Evolutionary conservation across 1,140 invertebrate species (phyloP).

Genomic region (Adelges cooleyi): DNA sequence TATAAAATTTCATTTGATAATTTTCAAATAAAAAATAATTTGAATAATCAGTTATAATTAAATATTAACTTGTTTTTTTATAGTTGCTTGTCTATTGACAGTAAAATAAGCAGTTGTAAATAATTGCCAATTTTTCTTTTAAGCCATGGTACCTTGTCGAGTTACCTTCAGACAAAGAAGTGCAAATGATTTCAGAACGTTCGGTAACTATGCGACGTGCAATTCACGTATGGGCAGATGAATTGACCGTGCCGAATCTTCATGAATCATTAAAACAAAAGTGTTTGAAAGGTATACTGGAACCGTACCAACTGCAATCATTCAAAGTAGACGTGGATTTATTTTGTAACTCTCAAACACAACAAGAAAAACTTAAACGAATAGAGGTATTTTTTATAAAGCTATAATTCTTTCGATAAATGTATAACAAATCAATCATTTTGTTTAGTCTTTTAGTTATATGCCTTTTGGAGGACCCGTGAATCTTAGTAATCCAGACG

Average conservation of each 20-base stretch:
- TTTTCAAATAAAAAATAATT: too few relatives aligned
- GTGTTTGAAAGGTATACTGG: conserved; percentile 10
- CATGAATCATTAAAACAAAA: conserved; percentile 48
- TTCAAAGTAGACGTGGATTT: conserved; percentile 80
- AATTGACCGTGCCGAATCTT: conserved; percentile 45
- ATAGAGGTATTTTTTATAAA: conserved; percentile 74
- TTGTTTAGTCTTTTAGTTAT: conserved; percentile 60
- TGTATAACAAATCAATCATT: background rate
- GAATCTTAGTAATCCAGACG: conserved; percentile 69
- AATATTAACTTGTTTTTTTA: background rate
- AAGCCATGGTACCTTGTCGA: conserved; percentile 70
- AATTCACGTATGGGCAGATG: conserved; percentile 64
- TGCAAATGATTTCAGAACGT: conserved; percentile 55
- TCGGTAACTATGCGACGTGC: conserved; percentile 64
- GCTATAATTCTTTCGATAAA: too few relatives aligned
- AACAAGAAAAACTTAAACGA: conserved; percentile 66
- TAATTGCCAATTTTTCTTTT: conserved; percentile 32
- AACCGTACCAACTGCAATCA: conserved; percentile 38
- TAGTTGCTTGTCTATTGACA: background rate
- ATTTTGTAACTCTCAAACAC: conserved; percentile 71
- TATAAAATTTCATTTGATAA: too few relatives aligned
- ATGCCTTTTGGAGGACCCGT: conserved; percentile 68
- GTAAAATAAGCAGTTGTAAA: conserved; percentile 6
- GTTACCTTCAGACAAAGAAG: conserved; percentile 49
- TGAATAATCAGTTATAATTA: too few relatives aligned